Conservation (phyloP, 2,888 invertebrate genomes). For the Leptogaster cylindrica region DNA sequence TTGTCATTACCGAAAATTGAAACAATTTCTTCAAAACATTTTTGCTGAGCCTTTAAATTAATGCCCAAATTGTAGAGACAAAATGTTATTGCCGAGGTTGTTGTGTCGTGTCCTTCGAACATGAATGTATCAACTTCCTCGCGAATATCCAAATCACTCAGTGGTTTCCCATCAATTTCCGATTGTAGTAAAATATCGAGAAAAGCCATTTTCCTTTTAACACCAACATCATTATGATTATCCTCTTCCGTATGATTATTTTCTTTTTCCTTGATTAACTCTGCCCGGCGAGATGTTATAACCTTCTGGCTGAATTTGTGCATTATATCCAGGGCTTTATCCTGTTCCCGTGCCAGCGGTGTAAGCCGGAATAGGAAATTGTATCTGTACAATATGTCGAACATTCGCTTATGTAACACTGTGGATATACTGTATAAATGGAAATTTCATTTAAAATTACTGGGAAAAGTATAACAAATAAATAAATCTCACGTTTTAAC, state of each 20-base stretch:
- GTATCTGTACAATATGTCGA: conserved; percentile 57
- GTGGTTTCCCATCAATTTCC: conserved; percentile 66
- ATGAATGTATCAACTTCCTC: conserved; percentile 78
- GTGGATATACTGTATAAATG: conserved; percentile 55
- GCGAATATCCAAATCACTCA: conserved; percentile 68
- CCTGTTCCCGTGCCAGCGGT: conserved; percentile 66
- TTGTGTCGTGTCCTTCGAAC: conserved; percentile 70
- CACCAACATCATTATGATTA: conserved; percentile 59
- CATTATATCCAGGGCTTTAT: conserved; percentile 62
- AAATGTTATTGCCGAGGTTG: conserved; percentile 64
- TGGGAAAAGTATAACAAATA: too few species aligned
- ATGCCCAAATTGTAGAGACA: conserved; percentile 63
- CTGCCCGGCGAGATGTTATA: conserved; percentile 62
- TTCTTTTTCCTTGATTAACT: conserved; percentile 53
- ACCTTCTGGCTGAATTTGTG: conserved; percentile 66
- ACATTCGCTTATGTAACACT: conserved; percentile 59
- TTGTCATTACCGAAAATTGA: conserved; percentile 58
- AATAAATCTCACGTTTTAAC: conserved; percentile 72
- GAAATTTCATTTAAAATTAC: too few species aligned
- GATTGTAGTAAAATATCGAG: conserved; percentile 71
- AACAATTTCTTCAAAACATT: conserved; percentile 62
- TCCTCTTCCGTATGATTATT: conserved; percentile 37
- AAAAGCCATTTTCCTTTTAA: conserved; percentile 70
- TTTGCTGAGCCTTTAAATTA: conserved; percentile 63
- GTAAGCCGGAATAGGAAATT: conserved; percentile 63